These are phyloP conservation scores for Gallirallus australis DNA, from an alignment of 2,797 vertebrate genomes.

Conservation along the genomic window DNA sequence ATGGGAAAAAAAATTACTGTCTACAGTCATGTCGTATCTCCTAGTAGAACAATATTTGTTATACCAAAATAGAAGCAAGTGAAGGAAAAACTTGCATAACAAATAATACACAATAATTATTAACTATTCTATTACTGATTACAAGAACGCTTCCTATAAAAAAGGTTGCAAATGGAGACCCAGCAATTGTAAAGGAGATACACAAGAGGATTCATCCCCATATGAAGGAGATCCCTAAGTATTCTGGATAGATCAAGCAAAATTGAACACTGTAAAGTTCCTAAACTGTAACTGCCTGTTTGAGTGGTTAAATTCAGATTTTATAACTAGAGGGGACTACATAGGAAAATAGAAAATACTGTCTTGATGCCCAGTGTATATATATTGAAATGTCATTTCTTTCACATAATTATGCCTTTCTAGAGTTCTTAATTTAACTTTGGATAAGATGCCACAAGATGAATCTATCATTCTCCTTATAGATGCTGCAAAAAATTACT, in stretches of 20 bases:
- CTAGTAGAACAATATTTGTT: neutral
- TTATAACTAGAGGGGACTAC: neutral
- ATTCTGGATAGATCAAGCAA: neutral
- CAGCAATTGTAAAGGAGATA: neutral
- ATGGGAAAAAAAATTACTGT: neutral
- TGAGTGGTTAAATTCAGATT: neutral
- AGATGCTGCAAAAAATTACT: neutral
- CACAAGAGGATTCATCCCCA: neutral
- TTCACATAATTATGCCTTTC: neutral
- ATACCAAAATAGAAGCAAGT: neutral
- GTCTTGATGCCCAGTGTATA: neutral
- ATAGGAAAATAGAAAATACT: neutral
- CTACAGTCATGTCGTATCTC: neutral
- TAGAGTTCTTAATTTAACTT: neutral
- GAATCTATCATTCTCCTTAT: neutral
- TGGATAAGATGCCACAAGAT: neutral
- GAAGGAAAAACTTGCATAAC: neutral
- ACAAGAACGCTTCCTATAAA: neutral
- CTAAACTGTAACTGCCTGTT: neutral
- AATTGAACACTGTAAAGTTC: neutral
- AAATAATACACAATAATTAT: neutral
- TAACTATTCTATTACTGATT: conserved; percentile 20
- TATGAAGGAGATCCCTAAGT: neutral
- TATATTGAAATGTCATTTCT: neutral
- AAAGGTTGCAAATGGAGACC: neutral